Base-by-base conservation (phyloP, 2,113 vertebrate genomes). In the Psittacara wagleri region DNA sequence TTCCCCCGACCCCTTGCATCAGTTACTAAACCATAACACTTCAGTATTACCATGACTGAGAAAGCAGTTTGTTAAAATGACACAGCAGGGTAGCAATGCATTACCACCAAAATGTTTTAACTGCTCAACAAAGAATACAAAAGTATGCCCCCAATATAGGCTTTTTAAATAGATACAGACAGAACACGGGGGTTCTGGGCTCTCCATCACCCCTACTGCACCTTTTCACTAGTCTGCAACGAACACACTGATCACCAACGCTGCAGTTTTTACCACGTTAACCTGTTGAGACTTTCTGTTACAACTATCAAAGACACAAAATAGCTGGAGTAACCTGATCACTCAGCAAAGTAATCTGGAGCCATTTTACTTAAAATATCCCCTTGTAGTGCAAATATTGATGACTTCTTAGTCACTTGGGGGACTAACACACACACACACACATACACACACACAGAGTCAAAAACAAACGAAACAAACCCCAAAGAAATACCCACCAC, bases 171-270 rank as follows among this genome's bases (percentile, higher is more conserved):
- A 95, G 92, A 83, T 70, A 81, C 37, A 74, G 88, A 95, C 41
- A 96, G 93, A 97, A 94, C 91, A 92, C 18, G 20, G 69, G 74
- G 43, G 44, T 70, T 96, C 91, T 95, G 88, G 83, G 72, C 93
- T 92, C 84, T 97, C 90, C 86, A 95, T 97, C 95, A 96, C 88
- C 20, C 59, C 82, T 92, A 94, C 85, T 90, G 63, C 92, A 97
- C 91, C 96, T 96, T 96, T 96, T 97, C 97, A 98, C 98, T 98
- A 97, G 94, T 87, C 93, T 88, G 93, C 94, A 97, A 96, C 86
- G 95, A 96, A 91, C 82, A 94, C 86, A 73, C 95, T 97, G 96
- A 96, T 82, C 94, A 94, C 90, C 52, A 11, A 95, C 91, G 86
- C 83, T 25, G 61, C 88, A 94, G 94, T 90, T 97, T 97, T 83